phyloP scores from a whole-genome alignment of 2,113 vertebrate species.

The Epinephelus cyanopodus region DNA sequence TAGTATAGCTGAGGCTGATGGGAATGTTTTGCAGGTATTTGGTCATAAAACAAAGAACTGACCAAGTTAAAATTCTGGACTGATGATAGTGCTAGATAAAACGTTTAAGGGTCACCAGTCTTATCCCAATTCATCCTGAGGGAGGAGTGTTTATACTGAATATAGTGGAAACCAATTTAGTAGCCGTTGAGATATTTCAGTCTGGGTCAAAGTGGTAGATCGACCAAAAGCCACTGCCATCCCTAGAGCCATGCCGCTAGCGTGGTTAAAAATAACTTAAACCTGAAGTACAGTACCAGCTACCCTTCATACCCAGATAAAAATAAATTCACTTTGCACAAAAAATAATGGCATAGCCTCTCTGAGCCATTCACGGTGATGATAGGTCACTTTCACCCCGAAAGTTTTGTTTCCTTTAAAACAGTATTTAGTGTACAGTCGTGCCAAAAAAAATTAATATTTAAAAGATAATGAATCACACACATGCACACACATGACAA shows the following conservation, averaged over 20 bases:
- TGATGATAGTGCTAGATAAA: too few species aligned
- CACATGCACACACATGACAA: constrained; percentile 5
- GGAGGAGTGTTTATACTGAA: background rate
- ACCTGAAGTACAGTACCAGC: background rate
- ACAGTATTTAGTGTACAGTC: background rate
- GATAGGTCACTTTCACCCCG: background rate
- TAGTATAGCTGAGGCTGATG: too few species aligned
- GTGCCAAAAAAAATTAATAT: background rate
- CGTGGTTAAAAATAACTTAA: constrained; percentile 5
- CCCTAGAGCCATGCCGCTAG: background rate
- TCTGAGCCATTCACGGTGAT: background rate
- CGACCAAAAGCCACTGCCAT: too few species aligned
- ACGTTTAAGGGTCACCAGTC: too few species aligned
- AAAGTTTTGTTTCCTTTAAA: constrained; percentile 4
- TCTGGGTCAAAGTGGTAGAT: background rate
- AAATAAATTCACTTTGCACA: background rate
- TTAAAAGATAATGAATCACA: background rate
- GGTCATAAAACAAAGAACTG: too few species aligned
- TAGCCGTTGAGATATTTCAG: background rate
- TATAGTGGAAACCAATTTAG: background rate
- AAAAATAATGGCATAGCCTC: background rate
- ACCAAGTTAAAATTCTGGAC: too few species aligned
- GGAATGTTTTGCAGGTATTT: too few species aligned
- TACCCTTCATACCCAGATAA: background rate
- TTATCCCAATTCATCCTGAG: background rate